Evolutionary conservation across 2,888 invertebrate genomes (phyloP).

Genomic region (Ochropleura plecta): DNA sequence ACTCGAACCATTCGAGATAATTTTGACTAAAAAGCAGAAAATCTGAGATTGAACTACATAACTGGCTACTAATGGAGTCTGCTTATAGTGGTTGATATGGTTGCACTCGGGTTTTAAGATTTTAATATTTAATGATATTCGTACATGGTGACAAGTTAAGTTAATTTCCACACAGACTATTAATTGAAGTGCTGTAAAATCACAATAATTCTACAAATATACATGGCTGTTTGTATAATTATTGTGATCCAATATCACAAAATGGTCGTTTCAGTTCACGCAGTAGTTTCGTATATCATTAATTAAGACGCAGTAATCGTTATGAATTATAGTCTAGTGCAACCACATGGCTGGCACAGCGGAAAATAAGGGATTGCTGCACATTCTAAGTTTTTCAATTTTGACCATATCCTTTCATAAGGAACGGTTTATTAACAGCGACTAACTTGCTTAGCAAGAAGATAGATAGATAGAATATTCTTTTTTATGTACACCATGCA

Average conservation of each 20-base stretch:
- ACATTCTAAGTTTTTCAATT: constrained; percentile 3
- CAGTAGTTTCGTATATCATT: neutral
- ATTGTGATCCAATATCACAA: constrained; percentile 7
- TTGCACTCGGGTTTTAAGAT: neutral
- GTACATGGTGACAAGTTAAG: neutral
- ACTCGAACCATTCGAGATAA: neutral
- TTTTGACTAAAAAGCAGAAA: neutral
- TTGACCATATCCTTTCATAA: neutral
- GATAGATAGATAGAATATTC: too few relatives aligned
- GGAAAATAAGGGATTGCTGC: neutral
- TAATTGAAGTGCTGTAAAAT: neutral
- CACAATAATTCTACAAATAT: too few relatives aligned
- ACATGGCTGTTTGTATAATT: too few relatives aligned
- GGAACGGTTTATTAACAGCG: constrained; percentile 3
- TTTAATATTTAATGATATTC: neutral
- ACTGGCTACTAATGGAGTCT: neutral
- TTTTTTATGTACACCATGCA: too few relatives aligned
- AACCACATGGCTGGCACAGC: constrained; percentile 2
- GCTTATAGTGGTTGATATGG: neutral
- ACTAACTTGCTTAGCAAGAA: neutral
- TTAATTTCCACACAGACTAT: neutral
- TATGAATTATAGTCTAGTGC: neutral
- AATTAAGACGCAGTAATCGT: neutral
- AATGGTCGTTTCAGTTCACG: neutral
- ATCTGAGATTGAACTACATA: neutral